Conservation (phyloP, 2,888 invertebrate genomes). For the Apamea sordens region DNA sequence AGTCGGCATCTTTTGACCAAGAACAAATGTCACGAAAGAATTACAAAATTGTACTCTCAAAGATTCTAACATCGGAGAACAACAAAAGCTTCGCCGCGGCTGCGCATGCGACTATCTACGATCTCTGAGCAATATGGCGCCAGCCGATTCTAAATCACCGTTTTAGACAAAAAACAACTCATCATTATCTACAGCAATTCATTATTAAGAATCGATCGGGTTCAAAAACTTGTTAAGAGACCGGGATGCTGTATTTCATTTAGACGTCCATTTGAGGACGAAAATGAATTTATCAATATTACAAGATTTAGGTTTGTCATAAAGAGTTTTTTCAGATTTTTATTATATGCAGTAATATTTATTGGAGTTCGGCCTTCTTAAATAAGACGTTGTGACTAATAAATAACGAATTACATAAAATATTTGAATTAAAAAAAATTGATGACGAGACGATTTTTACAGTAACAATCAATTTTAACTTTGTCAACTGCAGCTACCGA, state of each 20-base stretch:
- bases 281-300: slow-evolving; percentile 48
- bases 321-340: slow-evolving; percentile 9
- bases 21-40: slow-evolving; percentile 48
- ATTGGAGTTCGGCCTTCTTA: slow-evolving; percentile 4
- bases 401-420: not conserved
- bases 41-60: slow-evolving; percentile 45
- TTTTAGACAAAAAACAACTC: slow-evolving; percentile 74
- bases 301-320: slow-evolving; percentile 34
- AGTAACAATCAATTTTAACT: slow-evolving; percentile 1
- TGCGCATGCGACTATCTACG: slow-evolving; percentile 75
- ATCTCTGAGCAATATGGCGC: slow-evolving; percentile 80
- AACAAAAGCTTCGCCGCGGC: slow-evolving; percentile 63
- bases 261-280: slow-evolving; percentile 35
- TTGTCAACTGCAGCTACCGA: not conserved
- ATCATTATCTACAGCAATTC: slow-evolving; percentile 71
- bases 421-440: not conserved
- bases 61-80: slow-evolving; percentile 58
- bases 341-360: slow-evolving; percentile 21
- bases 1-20: slow-evolving; percentile 36
- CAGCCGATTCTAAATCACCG: slow-evolving; percentile 79
- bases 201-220: slow-evolving; percentile 61
- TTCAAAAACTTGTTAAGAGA: slow-evolving; percentile 49
- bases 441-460: not conserved
- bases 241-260: slow-evolving; percentile 42
- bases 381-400: slow-evolving; percentile 11